Evolutionary conservation across 2,888 invertebrate species (phyloP).

Genomic region (Eilema caniola): DNA sequence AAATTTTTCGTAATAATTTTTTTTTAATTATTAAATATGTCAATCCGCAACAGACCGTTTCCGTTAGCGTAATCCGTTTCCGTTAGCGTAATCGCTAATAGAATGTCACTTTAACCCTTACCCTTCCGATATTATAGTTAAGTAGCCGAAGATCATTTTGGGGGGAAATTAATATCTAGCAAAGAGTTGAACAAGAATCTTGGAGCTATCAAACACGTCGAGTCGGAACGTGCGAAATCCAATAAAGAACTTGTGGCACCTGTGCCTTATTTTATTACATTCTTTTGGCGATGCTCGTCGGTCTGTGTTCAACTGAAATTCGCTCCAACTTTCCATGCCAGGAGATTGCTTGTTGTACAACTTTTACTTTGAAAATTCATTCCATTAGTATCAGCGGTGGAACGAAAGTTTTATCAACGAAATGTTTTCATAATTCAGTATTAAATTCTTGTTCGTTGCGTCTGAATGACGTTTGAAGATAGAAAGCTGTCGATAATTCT

Average conservation of each 20-base stretch:
- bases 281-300: slow-evolving; percentile 80
- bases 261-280: slow-evolving; percentile 87
- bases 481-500: slow-evolving; percentile 31
- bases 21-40: too few species aligned
- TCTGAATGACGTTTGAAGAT: slow-evolving; percentile 46
- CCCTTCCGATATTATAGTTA: slow-evolving; percentile 31
- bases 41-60: not conserved
- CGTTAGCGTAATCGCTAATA: not conserved
- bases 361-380: slow-evolving; percentile 82
- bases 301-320: slow-evolving; percentile 72
- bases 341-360: slow-evolving; percentile 82
- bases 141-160: slow-evolving; percentile 63
- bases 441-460: slow-evolving; percentile 58
- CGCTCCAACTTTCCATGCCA: slow-evolving; percentile 79
- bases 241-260: slow-evolving; percentile 85
- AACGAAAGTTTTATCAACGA: slow-evolving; percentile 68
- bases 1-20: too few species aligned
- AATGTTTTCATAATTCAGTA: slow-evolving; percentile 72
- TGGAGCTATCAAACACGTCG: slow-evolving; percentile 84
- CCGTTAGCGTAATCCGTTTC: not conserved
- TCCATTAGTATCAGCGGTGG: slow-evolving; percentile 79
- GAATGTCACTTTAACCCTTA: not conserved
- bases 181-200: slow-evolving; percentile 84
- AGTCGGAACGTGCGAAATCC: slow-evolving; percentile 84
- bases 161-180: slow-evolving; percentile 74